Conservation (phyloP, 2,113 vertebrate genomes). For the Phocoena phocoena region DNA sequence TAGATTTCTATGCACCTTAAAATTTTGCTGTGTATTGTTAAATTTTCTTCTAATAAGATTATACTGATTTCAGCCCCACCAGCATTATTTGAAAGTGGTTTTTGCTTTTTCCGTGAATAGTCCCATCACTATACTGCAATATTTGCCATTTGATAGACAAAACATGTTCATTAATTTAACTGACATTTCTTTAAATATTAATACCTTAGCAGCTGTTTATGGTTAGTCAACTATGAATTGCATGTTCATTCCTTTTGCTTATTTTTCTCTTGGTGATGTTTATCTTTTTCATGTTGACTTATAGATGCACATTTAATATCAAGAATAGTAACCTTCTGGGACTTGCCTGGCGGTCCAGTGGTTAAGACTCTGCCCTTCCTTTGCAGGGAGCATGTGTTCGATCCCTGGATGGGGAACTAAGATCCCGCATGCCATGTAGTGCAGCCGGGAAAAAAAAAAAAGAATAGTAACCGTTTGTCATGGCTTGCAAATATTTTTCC, state of each 20-base stretch:
- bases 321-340: neutral
- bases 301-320: neutral
- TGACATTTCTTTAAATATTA: neutral
- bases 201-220: neutral
- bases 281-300: slow-evolving; percentile 14
- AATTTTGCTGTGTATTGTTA: neutral
- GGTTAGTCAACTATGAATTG: neutral
- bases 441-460: neutral
- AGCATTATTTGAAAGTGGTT: neutral
- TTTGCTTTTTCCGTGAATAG: neutral
- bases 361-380: too few species aligned
- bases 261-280: neutral
- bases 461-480: neutral
- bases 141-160: neutral
- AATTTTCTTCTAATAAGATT: neutral
- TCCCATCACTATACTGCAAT: neutral
- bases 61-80: neutral
- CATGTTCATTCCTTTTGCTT: neutral
- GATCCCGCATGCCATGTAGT: too few species aligned
- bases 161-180: neutral
- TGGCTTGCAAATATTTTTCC: neutral
- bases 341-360: too few species aligned
- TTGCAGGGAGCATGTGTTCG: too few species aligned
- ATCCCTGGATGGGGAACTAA: too few species aligned
- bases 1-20: neutral